Evolutionary conservation across 2,113 vertebrate species (phyloP).

Genomic region (Ammodytes marinus): DNA sequence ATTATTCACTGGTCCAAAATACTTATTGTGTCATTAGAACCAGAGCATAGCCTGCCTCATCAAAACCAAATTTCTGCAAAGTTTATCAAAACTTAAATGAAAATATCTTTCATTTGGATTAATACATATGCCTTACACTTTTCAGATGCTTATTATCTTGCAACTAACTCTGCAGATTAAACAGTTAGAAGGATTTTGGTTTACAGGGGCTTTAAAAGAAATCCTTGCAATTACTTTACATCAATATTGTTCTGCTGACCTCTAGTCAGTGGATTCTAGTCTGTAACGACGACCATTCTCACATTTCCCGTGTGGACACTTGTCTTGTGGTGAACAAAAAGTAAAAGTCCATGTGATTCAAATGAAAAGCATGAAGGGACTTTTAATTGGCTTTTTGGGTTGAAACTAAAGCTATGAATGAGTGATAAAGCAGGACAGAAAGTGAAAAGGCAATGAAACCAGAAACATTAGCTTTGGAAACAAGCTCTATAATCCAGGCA

Average conservation of each 20-base stretch:
- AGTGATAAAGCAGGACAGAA: conserved; percentile 57
- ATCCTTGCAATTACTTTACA: too few relatives aligned
- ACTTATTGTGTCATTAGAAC: too few relatives aligned
- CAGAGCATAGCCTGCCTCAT: too few relatives aligned
- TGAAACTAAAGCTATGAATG: conserved; percentile 57
- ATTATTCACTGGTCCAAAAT: too few relatives aligned
- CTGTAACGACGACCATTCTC: conserved; percentile 35
- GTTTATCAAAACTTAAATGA: too few relatives aligned
- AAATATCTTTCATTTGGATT: too few relatives aligned
- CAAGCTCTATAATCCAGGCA: conserved; percentile 71
- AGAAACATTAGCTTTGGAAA: conserved; percentile 78
- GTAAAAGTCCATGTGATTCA: conserved; percentile 34
- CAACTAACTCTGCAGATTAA: too few relatives aligned
- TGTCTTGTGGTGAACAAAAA: conserved; percentile 21
- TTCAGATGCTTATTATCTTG: too few relatives aligned
- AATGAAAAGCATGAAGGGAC: conserved; percentile 47
- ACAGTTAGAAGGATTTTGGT: too few relatives aligned
- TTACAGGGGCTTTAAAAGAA: too few relatives aligned
- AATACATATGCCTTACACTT: too few relatives aligned
- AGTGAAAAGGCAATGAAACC: conserved; percentile 65
- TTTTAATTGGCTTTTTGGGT: conserved; percentile 63
- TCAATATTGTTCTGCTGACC: conserved; percentile 9
- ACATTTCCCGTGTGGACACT: conserved; percentile 38
- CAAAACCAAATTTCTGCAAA: too few relatives aligned
- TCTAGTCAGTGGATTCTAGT: not conserved